Evolutionary conservation across 2,888 invertebrate genomes (phyloP), one percentile per base, ranked within the genome.

Genomic region (Andricus curvator): DNA sequence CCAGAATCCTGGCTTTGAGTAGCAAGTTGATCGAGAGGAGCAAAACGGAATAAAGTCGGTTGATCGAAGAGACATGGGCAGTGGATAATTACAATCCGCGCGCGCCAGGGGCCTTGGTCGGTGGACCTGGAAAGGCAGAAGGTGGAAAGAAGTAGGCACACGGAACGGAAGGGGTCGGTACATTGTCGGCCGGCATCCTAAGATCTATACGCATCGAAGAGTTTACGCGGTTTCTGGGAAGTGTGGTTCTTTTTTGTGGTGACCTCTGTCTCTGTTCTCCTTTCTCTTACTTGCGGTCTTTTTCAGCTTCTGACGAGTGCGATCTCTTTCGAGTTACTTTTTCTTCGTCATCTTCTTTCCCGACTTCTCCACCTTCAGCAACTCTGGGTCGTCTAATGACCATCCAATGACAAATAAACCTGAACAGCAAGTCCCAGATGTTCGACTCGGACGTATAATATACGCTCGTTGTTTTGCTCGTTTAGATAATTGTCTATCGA

Each of bases 361-460:
- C 44, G 33, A 83, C 84, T 84, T 82, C 83, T 80, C 81, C 81
- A 83, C 77, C 78, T 79, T 80, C 85, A 82, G 80, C 81, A 83
- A 80, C 86, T 68, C 48, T 70, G 70, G 70, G 48, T 70, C 48
- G 13, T n/a, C 85, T 89, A 90, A 90, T 89, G 89, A 89, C 86
- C 86, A 62, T 60, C 86, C 89, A 90, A 87, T 90, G 90, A 90
- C 90, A 90, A 90, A 90, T 90, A 90, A 90, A 89, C 88, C 85
- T 84, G 84, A 82, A 83, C 86, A 80, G 82, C 82, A 78, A 84
- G 84, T 86, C 81, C 86, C 87, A 84, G 84, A 85, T 88, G 87
- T 77, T 78, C 66, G 85, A 81, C 83, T 56, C 37, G 9, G 60
- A 56, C 79, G 68, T 44, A 66, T 67, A 67, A 67, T 67, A 37